These are phyloP conservation scores for Macrophya alboannulata DNA, from an alignment of 2,888 invertebrate genomes.

Conservation along the genomic window DNA sequence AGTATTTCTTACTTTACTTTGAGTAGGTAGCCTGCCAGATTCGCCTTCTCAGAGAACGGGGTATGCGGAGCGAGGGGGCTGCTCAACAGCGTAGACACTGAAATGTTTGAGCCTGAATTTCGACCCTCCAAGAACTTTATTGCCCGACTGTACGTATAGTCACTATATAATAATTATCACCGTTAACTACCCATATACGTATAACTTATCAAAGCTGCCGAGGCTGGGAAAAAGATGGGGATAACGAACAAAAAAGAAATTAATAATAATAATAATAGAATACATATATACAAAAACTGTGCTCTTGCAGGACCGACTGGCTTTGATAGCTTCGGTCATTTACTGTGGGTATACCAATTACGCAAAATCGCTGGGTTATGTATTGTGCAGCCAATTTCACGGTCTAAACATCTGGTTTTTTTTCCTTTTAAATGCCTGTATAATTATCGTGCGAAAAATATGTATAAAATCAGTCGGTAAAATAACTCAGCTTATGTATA, in stretches of 20 bases:
- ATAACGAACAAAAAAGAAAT: background rate
- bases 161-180: background rate
- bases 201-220: constrained; percentile 1
- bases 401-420: constrained; percentile 30
- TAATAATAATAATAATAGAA: background rate
- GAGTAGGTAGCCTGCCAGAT: too few relatives aligned
- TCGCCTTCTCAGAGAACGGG: too few relatives aligned
- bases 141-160: too few relatives aligned
- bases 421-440: constrained; percentile 9
- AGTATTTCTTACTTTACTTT: too few relatives aligned
- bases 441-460: constrained; percentile 5
- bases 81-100: too few relatives aligned
- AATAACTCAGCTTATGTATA: background rate
- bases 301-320: background rate
- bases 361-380: background rate
- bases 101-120: too few relatives aligned
- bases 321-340: constrained; percentile 39
- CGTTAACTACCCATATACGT: background rate
- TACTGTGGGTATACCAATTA: constrained; percentile 9
- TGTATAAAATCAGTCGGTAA: background rate
- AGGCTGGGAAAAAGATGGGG: background rate
- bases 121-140: too few relatives aligned
- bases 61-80: too few relatives aligned
- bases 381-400: constrained; percentile 27
- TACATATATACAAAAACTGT: background rate